phyloP scores from a whole-genome alignment of 1,140 invertebrate species.

The Penaeus chinensis region DNA sequence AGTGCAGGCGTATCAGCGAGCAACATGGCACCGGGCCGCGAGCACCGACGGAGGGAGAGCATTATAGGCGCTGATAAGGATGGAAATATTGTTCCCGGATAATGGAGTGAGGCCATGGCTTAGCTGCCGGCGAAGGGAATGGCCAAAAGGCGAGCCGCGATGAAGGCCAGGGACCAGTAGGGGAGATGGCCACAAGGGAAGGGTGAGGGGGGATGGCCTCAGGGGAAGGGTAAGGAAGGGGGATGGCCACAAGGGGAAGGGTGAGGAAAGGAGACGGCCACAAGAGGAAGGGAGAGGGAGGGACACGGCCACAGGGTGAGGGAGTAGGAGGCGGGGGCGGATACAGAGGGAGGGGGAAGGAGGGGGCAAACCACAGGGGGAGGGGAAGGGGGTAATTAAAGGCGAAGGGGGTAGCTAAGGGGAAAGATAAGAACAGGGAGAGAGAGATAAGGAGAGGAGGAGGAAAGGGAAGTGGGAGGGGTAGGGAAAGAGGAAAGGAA shows the following conservation, averaged over 20 bases:
- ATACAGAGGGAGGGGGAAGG: neutral
- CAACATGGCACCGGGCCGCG: too few relatives aligned
- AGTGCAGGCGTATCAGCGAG: too few relatives aligned
- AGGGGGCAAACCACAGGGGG: too few relatives aligned
- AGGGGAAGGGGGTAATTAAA: neutral
- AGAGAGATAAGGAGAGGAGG: neutral
- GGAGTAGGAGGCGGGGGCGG: too few relatives aligned
- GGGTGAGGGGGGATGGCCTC: neutral
- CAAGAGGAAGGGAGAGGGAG: neutral
- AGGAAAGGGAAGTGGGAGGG: neutral
- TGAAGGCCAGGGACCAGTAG: neutral
- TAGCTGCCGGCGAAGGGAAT: neutral
- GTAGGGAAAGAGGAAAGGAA: neutral
- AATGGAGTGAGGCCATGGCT: neutral
- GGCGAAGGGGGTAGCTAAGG: neutral
- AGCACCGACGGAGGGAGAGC: too few relatives aligned
- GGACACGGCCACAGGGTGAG: neutral
- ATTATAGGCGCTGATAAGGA: neutral
- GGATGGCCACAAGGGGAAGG: too few relatives aligned
- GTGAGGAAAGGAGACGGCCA: neutral
- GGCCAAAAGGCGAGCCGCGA: too few relatives aligned
- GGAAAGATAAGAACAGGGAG: neutral
- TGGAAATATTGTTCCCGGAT: slow-evolving; percentile 27
- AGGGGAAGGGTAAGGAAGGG: neutral
- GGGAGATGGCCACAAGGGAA: neutral